Evolutionary conservation across 1,140 invertebrate species (phyloP).

Genomic region (Lordiphosa clarofinis): DNA sequence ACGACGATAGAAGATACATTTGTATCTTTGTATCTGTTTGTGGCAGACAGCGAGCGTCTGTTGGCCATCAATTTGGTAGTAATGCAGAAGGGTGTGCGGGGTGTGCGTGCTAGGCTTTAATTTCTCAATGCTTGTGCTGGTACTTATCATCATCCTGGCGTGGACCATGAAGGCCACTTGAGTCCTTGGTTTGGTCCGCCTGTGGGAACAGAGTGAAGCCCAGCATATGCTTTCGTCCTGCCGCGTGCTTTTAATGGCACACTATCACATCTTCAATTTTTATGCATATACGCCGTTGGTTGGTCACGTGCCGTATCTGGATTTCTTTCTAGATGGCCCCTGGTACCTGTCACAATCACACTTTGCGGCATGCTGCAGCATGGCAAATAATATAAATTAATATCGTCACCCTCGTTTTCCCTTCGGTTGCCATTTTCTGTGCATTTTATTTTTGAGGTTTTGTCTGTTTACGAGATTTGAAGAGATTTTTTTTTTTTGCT

Average conservation of each 20-base stretch:
- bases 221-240: conserved; percentile 59
- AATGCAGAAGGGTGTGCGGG: conserved; percentile 22
- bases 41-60: conserved; percentile 67
- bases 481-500: conserved; percentile 30
- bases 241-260: conserved; percentile 57
- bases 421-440: conserved; percentile 4
- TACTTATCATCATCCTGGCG: conserved; percentile 51
- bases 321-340: conserved; percentile 26
- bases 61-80: conserved; percentile 66
- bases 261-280: conserved; percentile 69
- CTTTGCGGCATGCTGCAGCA: conserved; percentile 74
- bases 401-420: conserved; percentile 44
- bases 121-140: conserved; percentile 57
- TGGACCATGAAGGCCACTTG: conserved; percentile 45
- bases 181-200: conserved; percentile 35
- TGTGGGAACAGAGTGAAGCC: conserved; percentile 56
- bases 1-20: conserved; percentile 66
- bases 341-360: conserved; percentile 75
- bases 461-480: conserved; percentile 57
- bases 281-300: conserved; percentile 69
- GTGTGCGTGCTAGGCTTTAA: conserved; percentile 66
- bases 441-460: conserved; percentile 60
- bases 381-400: conserved; percentile 76
- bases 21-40: conserved; percentile 38
- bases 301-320: conserved; percentile 55